phyloP scores from a whole-genome alignment of 2,113 vertebrate species.

The Canis aureus region DNA sequence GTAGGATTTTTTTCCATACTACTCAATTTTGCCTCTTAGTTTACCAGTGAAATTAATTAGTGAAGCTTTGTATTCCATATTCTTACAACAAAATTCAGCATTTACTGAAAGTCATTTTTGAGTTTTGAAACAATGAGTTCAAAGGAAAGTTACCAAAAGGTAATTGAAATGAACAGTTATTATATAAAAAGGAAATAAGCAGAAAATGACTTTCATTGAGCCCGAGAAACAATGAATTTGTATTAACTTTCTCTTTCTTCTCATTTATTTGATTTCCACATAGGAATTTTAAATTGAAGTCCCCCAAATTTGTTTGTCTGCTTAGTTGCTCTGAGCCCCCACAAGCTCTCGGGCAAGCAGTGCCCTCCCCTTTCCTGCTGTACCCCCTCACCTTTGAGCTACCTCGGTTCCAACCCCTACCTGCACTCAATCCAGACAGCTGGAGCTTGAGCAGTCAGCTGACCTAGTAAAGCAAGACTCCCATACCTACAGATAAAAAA shows the following conservation, averaged over 20 bases:
- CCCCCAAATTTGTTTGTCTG: neutral
- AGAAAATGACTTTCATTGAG: slow-evolving; percentile 63
- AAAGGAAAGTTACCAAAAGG: slow-evolving; percentile 65
- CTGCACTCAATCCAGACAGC: neutral
- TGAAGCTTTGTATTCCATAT: neutral
- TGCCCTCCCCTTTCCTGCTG: neutral
- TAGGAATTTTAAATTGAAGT: neutral
- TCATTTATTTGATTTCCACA: slow-evolving; percentile 34
- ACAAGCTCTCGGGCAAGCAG: neutral
- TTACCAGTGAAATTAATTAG: neutral
- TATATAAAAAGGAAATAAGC: slow-evolving; percentile 65
- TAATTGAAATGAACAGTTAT: slow-evolving; percentile 35
- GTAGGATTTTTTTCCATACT: neutral
- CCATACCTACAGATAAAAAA: neutral
- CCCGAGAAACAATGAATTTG: neutral
- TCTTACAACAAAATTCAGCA: neutral
- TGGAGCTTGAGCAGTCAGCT: neutral
- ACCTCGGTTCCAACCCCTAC: neutral
- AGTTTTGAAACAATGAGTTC: slow-evolving; percentile 63
- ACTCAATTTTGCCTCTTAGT: neutral
- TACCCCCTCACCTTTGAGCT: neutral
- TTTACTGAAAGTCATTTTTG: slow-evolving; percentile 49
- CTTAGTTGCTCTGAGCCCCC: neutral
- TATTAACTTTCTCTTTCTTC: slow-evolving; percentile 4
- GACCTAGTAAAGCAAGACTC: neutral